A percentile compares a stretch with the other conserved stretches of the same genome.
These are phyloP conservation scores for Osmerus mordax DNA, from an alignment of 2,113 vertebrate species.

Conservation along the genomic window DNA sequence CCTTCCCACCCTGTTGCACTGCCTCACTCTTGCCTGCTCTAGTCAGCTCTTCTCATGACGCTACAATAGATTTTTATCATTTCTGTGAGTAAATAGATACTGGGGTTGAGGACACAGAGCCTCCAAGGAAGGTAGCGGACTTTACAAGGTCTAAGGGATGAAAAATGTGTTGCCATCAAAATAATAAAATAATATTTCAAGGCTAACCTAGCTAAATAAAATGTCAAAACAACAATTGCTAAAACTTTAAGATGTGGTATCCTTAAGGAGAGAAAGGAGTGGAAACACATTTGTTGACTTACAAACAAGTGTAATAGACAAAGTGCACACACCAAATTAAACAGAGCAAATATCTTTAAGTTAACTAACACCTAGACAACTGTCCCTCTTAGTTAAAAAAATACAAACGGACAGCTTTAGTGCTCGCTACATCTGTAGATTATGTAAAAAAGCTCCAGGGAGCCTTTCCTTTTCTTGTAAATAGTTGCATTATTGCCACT, in stretches of 20 bases:
- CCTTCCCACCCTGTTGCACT: too few species aligned
- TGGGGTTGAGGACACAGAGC: slow-evolving; percentile 31
- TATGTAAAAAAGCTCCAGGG: not conserved
- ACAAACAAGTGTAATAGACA: slow-evolving; percentile 29
- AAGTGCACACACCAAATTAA: slow-evolving; percentile 7
- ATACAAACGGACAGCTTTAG: too few species aligned
- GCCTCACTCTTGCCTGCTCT: too few species aligned
- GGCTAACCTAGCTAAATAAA: slow-evolving; percentile 26
- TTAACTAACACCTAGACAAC: slow-evolving; percentile 19
- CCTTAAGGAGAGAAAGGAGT: not conserved
- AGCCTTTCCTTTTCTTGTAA: slow-evolving; percentile 5
- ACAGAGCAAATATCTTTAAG: slow-evolving; percentile 4
- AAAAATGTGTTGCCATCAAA: slow-evolving; percentile 34
- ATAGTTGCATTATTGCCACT: slow-evolving; percentile 16
- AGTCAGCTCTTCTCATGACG: too few species aligned
- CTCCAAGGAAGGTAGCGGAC: slow-evolving; percentile 33
- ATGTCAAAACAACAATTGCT: slow-evolving; percentile 18
- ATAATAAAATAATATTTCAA: slow-evolving; percentile 40
- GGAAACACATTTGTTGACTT: slow-evolving; percentile 28
- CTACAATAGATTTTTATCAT: slow-evolving; percentile 14
- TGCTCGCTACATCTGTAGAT: not conserved
- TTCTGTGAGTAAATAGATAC: not conserved
- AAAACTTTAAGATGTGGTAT: too few species aligned
- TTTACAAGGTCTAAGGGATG: slow-evolving; percentile 22
- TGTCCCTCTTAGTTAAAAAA: slow-evolving; percentile 6